Evolutionary conservation across 2,113 vertebrate species (phyloP).

Genomic region (Pelecanoides urinatrix): DNA sequence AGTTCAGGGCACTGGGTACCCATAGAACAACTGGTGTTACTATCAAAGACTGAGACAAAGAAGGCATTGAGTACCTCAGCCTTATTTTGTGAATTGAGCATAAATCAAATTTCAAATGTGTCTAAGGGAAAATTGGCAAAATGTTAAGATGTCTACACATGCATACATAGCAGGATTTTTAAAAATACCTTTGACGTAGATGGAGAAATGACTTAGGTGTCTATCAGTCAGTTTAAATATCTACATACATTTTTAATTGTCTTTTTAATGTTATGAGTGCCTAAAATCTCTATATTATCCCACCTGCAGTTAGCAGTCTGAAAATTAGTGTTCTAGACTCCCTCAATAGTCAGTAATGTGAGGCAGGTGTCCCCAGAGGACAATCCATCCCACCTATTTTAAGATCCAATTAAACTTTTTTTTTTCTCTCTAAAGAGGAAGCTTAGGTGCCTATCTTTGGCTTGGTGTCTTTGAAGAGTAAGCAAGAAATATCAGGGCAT

Average conservation of each 20-base stretch:
- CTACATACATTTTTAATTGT: not conserved
- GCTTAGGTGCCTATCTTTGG: not conserved
- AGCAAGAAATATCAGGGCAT: not conserved
- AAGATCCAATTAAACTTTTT: not conserved
- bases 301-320: not conserved
- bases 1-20: too few relatives aligned
- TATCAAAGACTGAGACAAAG: too few relatives aligned
- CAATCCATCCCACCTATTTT: not conserved
- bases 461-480: not conserved
- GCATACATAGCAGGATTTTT: not conserved
- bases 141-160: not conserved
- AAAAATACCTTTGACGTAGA: not conserved
- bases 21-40: too few relatives aligned
- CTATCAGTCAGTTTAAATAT: not conserved
- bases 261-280: not conserved
- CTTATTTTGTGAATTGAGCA: not conserved
- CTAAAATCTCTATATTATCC: not conserved
- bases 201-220: not conserved
- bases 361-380: not conserved
- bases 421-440: not conserved
- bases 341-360: not conserved
- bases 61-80: too few relatives aligned
- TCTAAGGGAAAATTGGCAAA: not conserved
- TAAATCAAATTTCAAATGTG: not conserved
- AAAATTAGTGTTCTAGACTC: not conserved